Evolutionary conservation across 2,888 invertebrate species (phyloP).

Genomic region (Caenorhabditis zanzibari): DNA sequence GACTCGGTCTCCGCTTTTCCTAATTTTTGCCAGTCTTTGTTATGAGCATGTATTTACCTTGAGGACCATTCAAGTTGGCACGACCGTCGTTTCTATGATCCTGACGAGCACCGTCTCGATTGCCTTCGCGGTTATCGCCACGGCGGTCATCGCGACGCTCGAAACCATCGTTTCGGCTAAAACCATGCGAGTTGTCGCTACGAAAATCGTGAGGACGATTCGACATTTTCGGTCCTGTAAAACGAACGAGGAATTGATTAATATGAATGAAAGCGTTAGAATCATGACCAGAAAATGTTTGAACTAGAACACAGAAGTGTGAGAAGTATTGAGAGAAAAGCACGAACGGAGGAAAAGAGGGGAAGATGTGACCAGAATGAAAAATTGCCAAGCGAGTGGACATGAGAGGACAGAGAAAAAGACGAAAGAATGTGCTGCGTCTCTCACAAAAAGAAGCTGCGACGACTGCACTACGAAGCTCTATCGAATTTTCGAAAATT

Average conservation of each 20-base stretch:
- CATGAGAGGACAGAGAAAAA: background rate
- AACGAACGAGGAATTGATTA: no score
- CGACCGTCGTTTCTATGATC: background rate
- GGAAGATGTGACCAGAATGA: background rate
- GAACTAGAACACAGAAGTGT: no score
- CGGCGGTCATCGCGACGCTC: background rate
- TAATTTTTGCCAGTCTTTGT: no score
- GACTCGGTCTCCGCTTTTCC: no score
- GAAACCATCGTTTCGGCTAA: background rate
- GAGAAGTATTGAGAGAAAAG: background rate
- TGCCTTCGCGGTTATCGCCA: background rate
- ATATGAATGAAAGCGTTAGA: no score
- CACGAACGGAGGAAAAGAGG: background rate
- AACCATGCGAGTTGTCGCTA: background rate
- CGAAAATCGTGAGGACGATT: background rate
- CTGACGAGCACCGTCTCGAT: no score
- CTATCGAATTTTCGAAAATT: no score
- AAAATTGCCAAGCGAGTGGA: background rate
- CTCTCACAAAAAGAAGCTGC: background rate
- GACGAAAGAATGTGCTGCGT: background rate
- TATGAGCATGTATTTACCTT: no score
- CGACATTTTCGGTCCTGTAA: background rate
- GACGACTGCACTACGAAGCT: background rate
- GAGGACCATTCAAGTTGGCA: background rate
- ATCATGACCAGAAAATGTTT: no score